Conservation (phyloP, 2,113 vertebrate species). For the Phalacrocorax brasilianus region DNA sequence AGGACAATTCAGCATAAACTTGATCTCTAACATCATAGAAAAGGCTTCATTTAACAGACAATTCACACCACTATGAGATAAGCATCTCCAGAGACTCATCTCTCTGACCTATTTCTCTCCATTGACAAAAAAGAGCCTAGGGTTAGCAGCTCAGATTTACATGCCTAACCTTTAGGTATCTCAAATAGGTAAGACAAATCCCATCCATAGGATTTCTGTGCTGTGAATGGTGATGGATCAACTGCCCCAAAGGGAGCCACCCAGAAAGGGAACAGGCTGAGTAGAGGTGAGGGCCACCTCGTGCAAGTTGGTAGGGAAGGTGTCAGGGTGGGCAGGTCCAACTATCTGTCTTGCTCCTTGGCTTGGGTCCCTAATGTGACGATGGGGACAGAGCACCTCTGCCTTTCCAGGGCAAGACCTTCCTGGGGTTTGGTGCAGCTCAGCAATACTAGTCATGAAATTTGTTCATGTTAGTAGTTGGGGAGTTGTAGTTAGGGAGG, state of each 20-base stretch:
- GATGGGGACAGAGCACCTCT: background rate
- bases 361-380: fast-evolving
- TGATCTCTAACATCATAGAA: background rate
- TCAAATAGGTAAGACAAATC: background rate
- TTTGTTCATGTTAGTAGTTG: background rate
- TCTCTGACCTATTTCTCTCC: background rate
- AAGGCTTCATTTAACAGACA: background rate
- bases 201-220: background rate
- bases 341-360: background rate
- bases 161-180: background rate
- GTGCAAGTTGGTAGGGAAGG: fast-evolving
- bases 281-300: background rate
- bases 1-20: background rate
- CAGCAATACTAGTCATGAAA: fast-evolving
- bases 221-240: background rate
- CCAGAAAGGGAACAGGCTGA: fast-evolving
- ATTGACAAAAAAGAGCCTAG: background rate
- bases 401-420: background rate
- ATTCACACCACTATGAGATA: background rate
- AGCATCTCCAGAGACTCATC: background rate
- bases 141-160: background rate
- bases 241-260: background rate
- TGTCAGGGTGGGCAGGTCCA: background rate
- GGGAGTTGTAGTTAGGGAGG: background rate
- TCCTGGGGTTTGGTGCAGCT: background rate